Evolutionary conservation across 2,888 invertebrate genomes (phyloP).

Genomic region (Clostera curtula): DNA sequence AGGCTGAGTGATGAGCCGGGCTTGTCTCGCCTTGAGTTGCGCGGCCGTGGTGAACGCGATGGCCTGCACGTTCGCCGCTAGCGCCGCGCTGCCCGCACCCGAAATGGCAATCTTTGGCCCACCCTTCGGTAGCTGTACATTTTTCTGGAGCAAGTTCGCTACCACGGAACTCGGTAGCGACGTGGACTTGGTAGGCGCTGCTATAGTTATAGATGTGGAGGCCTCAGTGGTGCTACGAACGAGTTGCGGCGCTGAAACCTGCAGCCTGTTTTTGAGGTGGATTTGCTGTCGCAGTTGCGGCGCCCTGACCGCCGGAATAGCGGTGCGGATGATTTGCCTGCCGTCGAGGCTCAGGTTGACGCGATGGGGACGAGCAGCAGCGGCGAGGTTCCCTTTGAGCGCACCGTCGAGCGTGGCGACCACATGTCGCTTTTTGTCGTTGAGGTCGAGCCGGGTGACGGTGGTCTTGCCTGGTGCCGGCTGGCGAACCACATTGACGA

Average conservation of each 20-base stretch:
- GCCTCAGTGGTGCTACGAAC: slow-evolving; percentile 23
- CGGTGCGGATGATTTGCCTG: slow-evolving; percentile 41
- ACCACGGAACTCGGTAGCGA: slow-evolving; percentile 45
- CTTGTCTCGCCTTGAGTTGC: slow-evolving; percentile 47
- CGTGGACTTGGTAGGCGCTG: slow-evolving; percentile 33
- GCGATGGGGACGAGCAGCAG: slow-evolving; percentile 28
- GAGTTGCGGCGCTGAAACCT: slow-evolving; percentile 26
- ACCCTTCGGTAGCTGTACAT: slow-evolving; percentile 36
- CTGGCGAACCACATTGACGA: slow-evolving; percentile 60
- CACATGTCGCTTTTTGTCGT: slow-evolving; percentile 43
- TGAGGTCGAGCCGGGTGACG: slow-evolving; percentile 36
- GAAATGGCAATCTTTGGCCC: slow-evolving; percentile 50
- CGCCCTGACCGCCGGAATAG: slow-evolving; percentile 31
- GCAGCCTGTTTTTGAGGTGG: slow-evolving; percentile 40
- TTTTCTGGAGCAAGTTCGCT: slow-evolving; percentile 45
- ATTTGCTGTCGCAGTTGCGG: slow-evolving; percentile 43
- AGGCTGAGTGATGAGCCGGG: slow-evolving; percentile 36
- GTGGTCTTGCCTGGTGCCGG: slow-evolving; percentile 44
- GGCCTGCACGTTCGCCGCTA: slow-evolving; percentile 49
- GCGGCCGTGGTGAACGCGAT: slow-evolving; percentile 48
- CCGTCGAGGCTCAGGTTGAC: slow-evolving; percentile 46
- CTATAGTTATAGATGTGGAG: slow-evolving; percentile 30
- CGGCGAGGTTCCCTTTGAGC: slow-evolving; percentile 28
- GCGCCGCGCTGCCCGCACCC: slow-evolving; percentile 33
- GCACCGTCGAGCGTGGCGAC: slow-evolving; percentile 20